phyloP scores from a whole-genome alignment of 2,888 invertebrate genomes.

The Scrobipalpa costella region DNA sequence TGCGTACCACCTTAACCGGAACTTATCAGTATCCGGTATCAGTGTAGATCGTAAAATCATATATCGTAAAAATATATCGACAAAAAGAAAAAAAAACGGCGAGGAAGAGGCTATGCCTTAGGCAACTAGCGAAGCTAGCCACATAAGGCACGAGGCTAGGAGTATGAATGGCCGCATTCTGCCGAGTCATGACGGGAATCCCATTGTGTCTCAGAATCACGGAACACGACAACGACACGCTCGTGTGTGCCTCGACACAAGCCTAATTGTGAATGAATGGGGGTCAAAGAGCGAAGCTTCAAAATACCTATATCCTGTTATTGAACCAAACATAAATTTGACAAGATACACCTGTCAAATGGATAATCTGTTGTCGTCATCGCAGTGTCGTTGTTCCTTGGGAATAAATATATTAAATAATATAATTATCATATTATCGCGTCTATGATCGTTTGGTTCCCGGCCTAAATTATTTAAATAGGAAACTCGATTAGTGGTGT shows the following conservation, averaged over 20 bases:
- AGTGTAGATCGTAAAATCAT: too few relatives aligned
- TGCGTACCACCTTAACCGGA: too few relatives aligned
- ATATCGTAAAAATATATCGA: too few relatives aligned
- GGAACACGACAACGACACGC: constrained; percentile 59
- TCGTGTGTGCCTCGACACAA: constrained; percentile 62
- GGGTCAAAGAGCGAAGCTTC: constrained; percentile 71
- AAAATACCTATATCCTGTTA: constrained; percentile 65
- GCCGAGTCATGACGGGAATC: constrained; percentile 73
- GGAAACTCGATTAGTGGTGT: constrained; percentile 62
- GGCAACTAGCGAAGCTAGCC: constrained; percentile 21
- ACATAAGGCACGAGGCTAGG: constrained; percentile 26
- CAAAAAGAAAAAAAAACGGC: not conserved
- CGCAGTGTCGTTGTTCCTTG: constrained; percentile 13
- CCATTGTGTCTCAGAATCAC: constrained; percentile 76
- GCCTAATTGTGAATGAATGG: constrained; percentile 77
- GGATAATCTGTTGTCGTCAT: constrained; percentile 15
- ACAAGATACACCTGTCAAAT: constrained; percentile 37
- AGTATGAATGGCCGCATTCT: constrained; percentile 72
- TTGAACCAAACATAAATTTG: constrained; percentile 42
- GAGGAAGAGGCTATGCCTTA: constrained; percentile 8
- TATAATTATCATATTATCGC: constrained; percentile 40
- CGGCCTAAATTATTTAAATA: constrained; percentile 64
- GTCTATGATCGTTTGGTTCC: constrained; percentile 37
- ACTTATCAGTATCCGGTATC: too few relatives aligned
- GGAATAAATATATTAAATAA: constrained; percentile 27